Evolutionary conservation across 1,140 invertebrate species (phyloP).

Genomic region (Stenopsyche tienmushanensis): DNA sequence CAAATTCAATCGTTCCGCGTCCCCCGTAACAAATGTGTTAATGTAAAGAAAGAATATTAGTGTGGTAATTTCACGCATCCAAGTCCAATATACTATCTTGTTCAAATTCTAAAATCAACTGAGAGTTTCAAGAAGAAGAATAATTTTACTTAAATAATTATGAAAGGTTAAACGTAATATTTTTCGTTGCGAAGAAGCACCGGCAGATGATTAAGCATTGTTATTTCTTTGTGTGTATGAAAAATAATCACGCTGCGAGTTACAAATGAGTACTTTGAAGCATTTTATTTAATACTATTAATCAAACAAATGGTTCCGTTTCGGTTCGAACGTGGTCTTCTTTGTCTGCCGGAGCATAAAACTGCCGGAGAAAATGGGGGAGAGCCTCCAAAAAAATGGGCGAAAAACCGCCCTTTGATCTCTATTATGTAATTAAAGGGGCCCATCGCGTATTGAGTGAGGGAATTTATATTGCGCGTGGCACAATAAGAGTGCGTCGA

Average conservation of each 20-base stretch:
- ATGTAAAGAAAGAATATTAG: too few relatives aligned
- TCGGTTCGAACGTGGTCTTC: constrained; percentile 1
- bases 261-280: constrained; percentile 21
- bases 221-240: constrained; percentile 4
- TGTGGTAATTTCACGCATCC: too few relatives aligned
- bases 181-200: too few relatives aligned
- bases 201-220: neutral
- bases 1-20: too few relatives aligned
- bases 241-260: constrained; percentile 19
- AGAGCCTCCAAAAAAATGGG: neutral
- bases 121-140: too few relatives aligned
- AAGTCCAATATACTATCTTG: too few relatives aligned
- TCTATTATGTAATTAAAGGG: constrained; percentile 26
- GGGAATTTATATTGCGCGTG: constrained; percentile 6
- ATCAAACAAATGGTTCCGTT: constrained; percentile 28
- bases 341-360: neutral
- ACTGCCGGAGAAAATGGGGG: neutral
- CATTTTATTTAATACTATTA: constrained; percentile 8
- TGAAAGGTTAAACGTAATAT: too few relatives aligned
- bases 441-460: constrained; percentile 1
- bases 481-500: neutral
- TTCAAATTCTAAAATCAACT: too few relatives aligned
- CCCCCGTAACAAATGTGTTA: too few relatives aligned
- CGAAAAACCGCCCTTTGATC: constrained; percentile 20
- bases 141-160: too few relatives aligned